Percentiles rank a stretch among this genome's conserved stretches.
phyloP scores from a whole-genome alignment of 2,888 invertebrate species.

The Lycaena phlaeas region DNA sequence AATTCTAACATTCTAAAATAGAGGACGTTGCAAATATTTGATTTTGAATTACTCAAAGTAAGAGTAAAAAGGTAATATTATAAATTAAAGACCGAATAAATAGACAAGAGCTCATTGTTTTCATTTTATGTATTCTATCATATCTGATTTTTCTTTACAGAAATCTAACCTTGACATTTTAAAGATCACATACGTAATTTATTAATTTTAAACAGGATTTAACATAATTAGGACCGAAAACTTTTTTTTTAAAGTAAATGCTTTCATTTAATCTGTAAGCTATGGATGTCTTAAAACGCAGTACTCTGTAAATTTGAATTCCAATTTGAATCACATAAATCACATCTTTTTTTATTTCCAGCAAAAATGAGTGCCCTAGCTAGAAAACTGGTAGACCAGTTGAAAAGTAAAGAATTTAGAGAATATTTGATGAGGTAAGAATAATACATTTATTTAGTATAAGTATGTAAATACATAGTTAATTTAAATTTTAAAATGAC shows the following conservation, averaged over 20 bases:
- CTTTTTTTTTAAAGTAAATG: too few species aligned
- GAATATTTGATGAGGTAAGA: slow-evolving; percentile 90
- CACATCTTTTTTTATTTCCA: slow-evolving; percentile 34
- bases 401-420: slow-evolving; percentile 88
- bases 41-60: too few species aligned
- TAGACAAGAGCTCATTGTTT: too few species aligned
- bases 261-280: too few species aligned
- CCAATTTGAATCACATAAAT: too few species aligned
- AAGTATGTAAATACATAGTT: too few species aligned
- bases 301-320: too few species aligned
- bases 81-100: not conserved
- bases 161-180: slow-evolving; percentile 40
- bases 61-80: not conserved
- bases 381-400: slow-evolving; percentile 67
- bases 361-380: slow-evolving; percentile 42
- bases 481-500: too few species aligned
- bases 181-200: slow-evolving; percentile 18
- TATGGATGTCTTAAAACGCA: not conserved
- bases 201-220: slow-evolving; percentile 17
- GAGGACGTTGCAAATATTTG: not conserved
- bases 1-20: slow-evolving; percentile 20
- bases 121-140: not conserved
- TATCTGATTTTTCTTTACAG: slow-evolving; percentile 11
- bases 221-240: slow-evolving; percentile 13
- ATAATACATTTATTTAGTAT: slow-evolving; percentile 2